Base-by-base conservation (phyloP, 53 echinoderm and acorn worm species). In the Holothuria leucospilota region DNA sequence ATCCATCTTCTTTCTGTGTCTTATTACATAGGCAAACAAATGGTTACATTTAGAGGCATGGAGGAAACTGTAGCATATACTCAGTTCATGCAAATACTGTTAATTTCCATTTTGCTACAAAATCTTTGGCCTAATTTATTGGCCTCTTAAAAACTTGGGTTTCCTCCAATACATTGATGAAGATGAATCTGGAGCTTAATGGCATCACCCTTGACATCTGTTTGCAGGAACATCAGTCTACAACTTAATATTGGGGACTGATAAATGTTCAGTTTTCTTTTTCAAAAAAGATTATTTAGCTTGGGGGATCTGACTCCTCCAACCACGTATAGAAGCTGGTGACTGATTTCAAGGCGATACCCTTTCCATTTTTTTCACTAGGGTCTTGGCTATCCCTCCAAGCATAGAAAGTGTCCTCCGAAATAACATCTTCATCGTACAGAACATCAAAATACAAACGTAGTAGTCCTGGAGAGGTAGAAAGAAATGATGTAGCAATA, bases 311-410 rank as follows among this genome's bases (percentile, higher is more conserved):
- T 0, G 91, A 90, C 28, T 95, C 95, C 8, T 87, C 78, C 30
- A 95, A 68, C 94, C 95, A 95, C n/a, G 91, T 87, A 63, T 93
- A 95, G 88, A 96, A 95, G 65, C 93, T 91, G 21, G 93, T 94
- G 67, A 95, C 94, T 6, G 96, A 96, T 41, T 96, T 96, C 20
- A 96, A 89, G 34, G 96, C 96, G 40, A 93, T 91, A 3, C 93
- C 93, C 71, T 96, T 96, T 28, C 96, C 96, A 6, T 83, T 85
- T 34, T 82, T 65, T 85, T 96, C 96, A 34, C 52, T 81, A 23
- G 93, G 90, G 52, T 96, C 96, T 2, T 73, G 68, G 79, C 90
- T 90, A 8, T 69, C 53, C 84, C 94, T 86, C 96, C 96, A 96
- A 53, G 87, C 91, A 59, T 96, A 95, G 66, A 95, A 96, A 18